Evolutionary conservation across 2,888 invertebrate species (phyloP).

Genomic region (Apoderus coryli): DNA sequence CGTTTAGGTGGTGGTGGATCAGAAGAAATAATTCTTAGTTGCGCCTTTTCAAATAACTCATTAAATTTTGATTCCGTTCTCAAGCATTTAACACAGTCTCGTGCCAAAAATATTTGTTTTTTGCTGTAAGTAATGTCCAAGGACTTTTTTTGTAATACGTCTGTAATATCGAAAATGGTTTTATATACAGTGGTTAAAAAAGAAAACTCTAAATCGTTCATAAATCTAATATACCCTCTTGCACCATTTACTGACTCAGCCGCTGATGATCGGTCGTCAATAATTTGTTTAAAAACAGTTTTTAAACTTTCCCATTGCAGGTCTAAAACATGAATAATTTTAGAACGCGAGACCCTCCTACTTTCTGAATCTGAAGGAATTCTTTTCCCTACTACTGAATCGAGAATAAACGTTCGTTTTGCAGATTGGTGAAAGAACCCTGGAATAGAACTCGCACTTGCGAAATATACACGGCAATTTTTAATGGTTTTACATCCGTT

Average conservation of each 20-base stretch:
- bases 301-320: constrained; percentile 5
- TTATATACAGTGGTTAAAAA: no score
- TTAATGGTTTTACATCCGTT: not conserved
- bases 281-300: constrained; percentile 5
- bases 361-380: constrained; percentile 4
- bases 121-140: no score
- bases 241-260: constrained; percentile 5
- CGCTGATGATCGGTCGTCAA: constrained; percentile 1
- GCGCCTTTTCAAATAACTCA: no score
- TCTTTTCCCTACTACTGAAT: constrained; percentile 7
- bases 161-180: no score
- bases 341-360: constrained; percentile 4
- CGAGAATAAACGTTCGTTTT: constrained; percentile 11
- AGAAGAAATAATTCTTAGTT: no score
- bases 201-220: no score
- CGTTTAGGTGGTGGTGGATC: no score
- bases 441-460: constrained; percentile 2
- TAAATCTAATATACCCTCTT: not conserved
- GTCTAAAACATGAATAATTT: constrained; percentile 5
- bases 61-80: no score
- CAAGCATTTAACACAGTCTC: no score
- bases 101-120: no score
- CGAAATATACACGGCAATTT: constrained; percentile 3
- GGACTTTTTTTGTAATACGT: no score
- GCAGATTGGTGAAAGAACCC: constrained; percentile 10